Evolutionary conservation across 1,140 invertebrate genomes (phyloP), one percentile per base, ranked within the genome.

Genomic region (Stegodyphus mimosarum): DNA sequence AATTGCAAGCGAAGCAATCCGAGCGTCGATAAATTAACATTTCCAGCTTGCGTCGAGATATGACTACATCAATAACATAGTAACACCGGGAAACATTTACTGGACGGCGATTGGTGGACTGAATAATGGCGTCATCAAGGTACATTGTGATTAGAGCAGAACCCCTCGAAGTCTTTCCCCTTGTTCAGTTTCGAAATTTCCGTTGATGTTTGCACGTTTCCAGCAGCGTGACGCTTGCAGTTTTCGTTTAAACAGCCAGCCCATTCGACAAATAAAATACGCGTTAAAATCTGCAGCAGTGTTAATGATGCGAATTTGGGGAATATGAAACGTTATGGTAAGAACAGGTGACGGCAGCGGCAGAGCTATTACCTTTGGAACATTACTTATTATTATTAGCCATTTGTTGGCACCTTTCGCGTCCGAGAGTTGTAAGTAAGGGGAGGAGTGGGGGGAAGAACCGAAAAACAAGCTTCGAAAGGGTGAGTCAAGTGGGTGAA

Each of bases 321-420:
- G 69, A 80, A 80, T 71, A 80, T 80, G 69, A 78, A 78, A 69
- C 76, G 69, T 78, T 78, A 78, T 69, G 76, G 76, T 78, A 63
- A 50, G 78, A 80, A 70, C 78, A 80, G 78, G 69, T 80, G 78
- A 71, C 69, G 78, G 66, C 66, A 70, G 76, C 63, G 48, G 17
- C 49, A 7, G 17, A 18, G 76, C 76, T 78, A 78, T 78, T 78
- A 78, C 76, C 76, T 78, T 78, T 78, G 76, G 52, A 70, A 80
- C 78, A 80, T 80, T 80, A 80, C 78, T 71, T 80, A 80, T 80
- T 80, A 78, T 78, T 78, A 80, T 80, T 80, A 80, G 78, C 53
- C 78, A 80, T 80, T 80, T 64, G 76, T 78, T 78, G 76, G 64
- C 64, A 78, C 76, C 76, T 64, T 60, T 67, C 64, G 64, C 17